These are phyloP conservation scores for Chorisops tibialis DNA, from an alignment of 2,888 invertebrate species.

Conservation along the genomic window DNA sequence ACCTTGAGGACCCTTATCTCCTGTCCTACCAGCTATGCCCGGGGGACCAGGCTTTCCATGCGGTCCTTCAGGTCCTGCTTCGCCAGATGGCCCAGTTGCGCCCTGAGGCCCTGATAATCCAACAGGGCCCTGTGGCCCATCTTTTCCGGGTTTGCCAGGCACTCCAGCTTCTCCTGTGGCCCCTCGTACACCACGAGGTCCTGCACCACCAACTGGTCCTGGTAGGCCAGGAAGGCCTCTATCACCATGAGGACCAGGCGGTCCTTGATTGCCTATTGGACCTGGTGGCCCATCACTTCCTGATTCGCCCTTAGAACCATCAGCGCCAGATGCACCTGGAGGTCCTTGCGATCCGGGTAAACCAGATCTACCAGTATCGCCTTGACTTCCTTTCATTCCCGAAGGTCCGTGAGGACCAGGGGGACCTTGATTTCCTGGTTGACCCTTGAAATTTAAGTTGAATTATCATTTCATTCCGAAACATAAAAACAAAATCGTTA, in stretches of 20 bases:
- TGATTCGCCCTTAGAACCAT: slow-evolving; percentile 74
- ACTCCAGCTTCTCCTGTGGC: slow-evolving; percentile 67
- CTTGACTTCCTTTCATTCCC: slow-evolving; percentile 67
- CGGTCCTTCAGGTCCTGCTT: slow-evolving; percentile 59
- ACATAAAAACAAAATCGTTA: slow-evolving; percentile 44
- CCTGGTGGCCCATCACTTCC: slow-evolving; percentile 69
- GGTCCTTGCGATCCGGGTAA: slow-evolving; percentile 65
- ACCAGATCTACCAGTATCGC: slow-evolving; percentile 69
- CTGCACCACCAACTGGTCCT: slow-evolving; percentile 41
- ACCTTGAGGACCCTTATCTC: slow-evolving; percentile 73
- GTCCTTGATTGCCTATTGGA: slow-evolving; percentile 47
- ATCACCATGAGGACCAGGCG: slow-evolving; percentile 27
- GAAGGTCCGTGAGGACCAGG: slow-evolving; percentile 66
- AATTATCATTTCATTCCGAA: slow-evolving; percentile 3
- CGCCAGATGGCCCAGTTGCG: slow-evolving; percentile 58
- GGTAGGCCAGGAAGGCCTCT: slow-evolving; percentile 41
- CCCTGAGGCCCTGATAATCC: slow-evolving; percentile 68
- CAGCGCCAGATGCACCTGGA: slow-evolving; percentile 67
- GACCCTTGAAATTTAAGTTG: slow-evolving; percentile 59
- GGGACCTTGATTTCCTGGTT: slow-evolving; percentile 65
- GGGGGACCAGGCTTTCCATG: slow-evolving; percentile 69
- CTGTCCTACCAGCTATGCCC: slow-evolving; percentile 69
- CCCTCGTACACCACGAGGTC: slow-evolving; percentile 39
- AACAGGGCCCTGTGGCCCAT: slow-evolving; percentile 67
- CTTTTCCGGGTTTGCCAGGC: slow-evolving; percentile 68